Conservation (phyloP, 53 echinoderm and acorn worm species). For the Paracentrotus lividus region DNA sequence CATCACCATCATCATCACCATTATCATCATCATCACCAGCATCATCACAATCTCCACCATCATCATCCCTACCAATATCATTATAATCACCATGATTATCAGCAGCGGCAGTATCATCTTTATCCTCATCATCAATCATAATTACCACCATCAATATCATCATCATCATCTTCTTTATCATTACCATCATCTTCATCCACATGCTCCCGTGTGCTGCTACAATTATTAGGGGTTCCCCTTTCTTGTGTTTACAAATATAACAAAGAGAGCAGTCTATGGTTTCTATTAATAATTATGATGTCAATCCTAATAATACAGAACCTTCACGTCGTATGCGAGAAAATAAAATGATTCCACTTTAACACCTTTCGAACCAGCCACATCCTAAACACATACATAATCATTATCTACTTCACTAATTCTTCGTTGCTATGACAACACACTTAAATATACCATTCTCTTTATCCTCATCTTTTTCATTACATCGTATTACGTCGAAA, state of each 20-base stretch:
- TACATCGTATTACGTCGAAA: background rate
- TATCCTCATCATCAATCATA: constrained; percentile 10
- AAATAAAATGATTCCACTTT: too few species aligned
- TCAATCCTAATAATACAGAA: background rate
- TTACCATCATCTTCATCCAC: too few species aligned
- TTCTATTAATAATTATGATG: background rate
- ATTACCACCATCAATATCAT: background rate
- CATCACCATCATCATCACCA: constrained; percentile 54
- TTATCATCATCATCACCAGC: constrained; percentile 63
- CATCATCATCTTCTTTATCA: background rate
- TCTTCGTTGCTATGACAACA: background rate
- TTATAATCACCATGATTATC: background rate
- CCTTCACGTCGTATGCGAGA: too few species aligned
- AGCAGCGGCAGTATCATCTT: background rate
- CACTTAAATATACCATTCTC: background rate
- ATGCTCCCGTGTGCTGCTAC: too few species aligned
- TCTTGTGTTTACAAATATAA: too few species aligned
- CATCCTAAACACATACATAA: background rate
- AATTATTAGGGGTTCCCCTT: too few species aligned
- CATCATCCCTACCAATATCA: constrained; percentile 11
- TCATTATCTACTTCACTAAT: background rate
- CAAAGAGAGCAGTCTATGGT: too few species aligned
- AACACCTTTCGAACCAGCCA: too few species aligned
- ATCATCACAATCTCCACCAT: background rate
- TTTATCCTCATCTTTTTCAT: background rate